A percentile compares a stretch with the other conserved stretches of the same genome.
Conservation (phyloP, 2,797 vertebrate species). For the Esox lucius region DNA sequence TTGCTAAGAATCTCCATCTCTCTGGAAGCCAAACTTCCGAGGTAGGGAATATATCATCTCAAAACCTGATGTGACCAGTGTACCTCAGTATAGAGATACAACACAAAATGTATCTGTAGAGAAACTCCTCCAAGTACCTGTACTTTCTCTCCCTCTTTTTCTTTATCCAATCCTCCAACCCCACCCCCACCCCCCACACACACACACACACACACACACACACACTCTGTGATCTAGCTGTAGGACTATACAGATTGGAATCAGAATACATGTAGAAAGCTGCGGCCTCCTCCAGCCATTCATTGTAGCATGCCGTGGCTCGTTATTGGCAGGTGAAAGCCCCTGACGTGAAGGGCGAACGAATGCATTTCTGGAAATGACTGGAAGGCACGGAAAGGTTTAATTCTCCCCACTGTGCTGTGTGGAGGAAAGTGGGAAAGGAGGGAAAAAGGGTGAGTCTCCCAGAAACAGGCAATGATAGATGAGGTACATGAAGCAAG, state of each 20-base stretch:
- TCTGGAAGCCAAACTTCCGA: background rate
- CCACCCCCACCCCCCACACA: slow-evolving; percentile 16
- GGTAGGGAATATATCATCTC: slow-evolving; percentile 24
- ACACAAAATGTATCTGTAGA: slow-evolving; percentile 12
- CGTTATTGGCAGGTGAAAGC: slow-evolving; percentile 68
- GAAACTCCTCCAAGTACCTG: slow-evolving; percentile 14
- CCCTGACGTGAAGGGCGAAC: slow-evolving; percentile 59
- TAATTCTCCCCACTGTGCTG: slow-evolving; percentile 67
- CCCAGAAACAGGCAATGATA: slow-evolving; percentile 75
- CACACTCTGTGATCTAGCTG: slow-evolving; percentile 53
- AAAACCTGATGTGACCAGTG: slow-evolving; percentile 21
- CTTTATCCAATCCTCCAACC: slow-evolving; percentile 37
- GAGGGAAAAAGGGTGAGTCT: slow-evolving; percentile 57
- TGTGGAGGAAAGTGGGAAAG: slow-evolving; percentile 36
- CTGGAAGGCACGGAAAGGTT: slow-evolving; percentile 71
- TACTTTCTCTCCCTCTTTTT: background rate
- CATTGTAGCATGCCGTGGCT: slow-evolving; percentile 45
- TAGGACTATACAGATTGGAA: slow-evolving; percentile 66
- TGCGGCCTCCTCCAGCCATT: slow-evolving; percentile 58
- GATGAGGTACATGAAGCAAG: slow-evolving; percentile 75
- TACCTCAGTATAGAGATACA: slow-evolving; percentile 12
- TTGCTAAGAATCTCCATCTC: background rate
- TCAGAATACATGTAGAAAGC: slow-evolving; percentile 63
- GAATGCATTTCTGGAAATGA: slow-evolving; percentile 71
- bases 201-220: background rate